Evolutionary conservation across 2,888 invertebrate genomes (phyloP), one percentile per base, ranked within the genome.

Genomic region (Chrysotoxum bicinctum): DNA sequence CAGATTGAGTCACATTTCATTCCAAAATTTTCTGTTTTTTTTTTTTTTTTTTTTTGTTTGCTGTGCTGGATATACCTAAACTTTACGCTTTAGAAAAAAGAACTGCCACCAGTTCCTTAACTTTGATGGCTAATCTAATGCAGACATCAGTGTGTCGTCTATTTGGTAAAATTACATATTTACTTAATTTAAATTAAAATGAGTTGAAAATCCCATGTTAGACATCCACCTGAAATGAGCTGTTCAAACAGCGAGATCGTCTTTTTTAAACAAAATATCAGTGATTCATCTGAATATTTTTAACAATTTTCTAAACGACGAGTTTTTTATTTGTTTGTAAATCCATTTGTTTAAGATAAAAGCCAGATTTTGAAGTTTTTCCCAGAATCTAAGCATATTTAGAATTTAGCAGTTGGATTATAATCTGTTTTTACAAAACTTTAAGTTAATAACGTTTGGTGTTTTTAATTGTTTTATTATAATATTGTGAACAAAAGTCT

Each of bases 181-280:
- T 32, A 56, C 19, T 32, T 19, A 56, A 32, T 6, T 32, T 12
- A 56, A 19, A 1, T 43, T n/a, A n/a, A n/a, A 21, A n/a, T n/a
- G n/a, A 43, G 21, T 26, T 26, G 40, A 62, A 62, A 62, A 62
- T 62, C 60, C 43, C 26, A n/a, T 9, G 23, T 26, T 0, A 26
- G 10, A 16, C 26, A 62, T 40, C 43, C 26, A 43, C 40, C 60
- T 62, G 40, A 40, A 40, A 30, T 14, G 9, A 4, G 16, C n/a
- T 62, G 26, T 40, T 62, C 43, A 26, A 40, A 16, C n/a, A n/a
- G n/a, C 40, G 40, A 62, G 16, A 62, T 62, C 23, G 26, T n/a
- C n/a, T n/a, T n/a, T n/a, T n/a, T n/a, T n/a, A n/a, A n/a, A n/a
- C n/a, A n/a, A 40, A 37, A 12, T 2, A 14, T 12, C 10, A 19